Evolutionary conservation across 2,797 vertebrate genomes (phyloP).

Genomic region (Erithacus rubecula): DNA sequence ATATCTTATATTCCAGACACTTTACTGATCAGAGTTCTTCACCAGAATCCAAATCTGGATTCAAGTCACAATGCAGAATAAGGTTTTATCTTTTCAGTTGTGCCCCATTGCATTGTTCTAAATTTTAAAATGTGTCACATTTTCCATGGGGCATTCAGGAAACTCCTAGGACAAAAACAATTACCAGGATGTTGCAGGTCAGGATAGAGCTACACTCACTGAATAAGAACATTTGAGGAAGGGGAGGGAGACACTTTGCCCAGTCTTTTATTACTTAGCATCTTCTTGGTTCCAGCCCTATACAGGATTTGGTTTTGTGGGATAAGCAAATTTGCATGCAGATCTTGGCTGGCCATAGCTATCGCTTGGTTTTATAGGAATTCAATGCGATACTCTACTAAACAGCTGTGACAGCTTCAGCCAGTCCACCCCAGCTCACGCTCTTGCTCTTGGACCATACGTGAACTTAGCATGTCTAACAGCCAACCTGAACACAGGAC

Average conservation of each 20-base stretch:
- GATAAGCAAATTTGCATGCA: background rate
- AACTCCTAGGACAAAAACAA: slow-evolving; percentile 9
- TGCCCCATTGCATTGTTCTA: background rate
- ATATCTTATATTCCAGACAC: background rate
- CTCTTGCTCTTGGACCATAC: background rate
- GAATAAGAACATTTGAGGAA: background rate
- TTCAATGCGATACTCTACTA: background rate
- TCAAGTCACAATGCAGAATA: background rate
- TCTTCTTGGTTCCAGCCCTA: background rate
- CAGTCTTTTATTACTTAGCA: accelerated
- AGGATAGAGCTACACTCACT: background rate
- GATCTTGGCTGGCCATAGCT: background rate
- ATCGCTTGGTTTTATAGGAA: background rate
- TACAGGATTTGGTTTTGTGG: background rate
- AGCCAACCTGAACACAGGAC: background rate
- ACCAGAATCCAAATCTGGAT: background rate
- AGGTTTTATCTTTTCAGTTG: background rate
- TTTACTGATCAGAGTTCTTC: background rate
- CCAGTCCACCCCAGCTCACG: background rate
- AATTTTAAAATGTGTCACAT: background rate
- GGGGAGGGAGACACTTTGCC: background rate
- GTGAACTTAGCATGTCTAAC: background rate
- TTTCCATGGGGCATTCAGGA: slow-evolving; percentile 25
- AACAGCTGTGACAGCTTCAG: background rate
- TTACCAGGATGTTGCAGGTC: background rate